phyloP scores from a whole-genome alignment of 37 sponge, comb jelly and placozoan genomes.

The Bolinopsis microptera region DNA sequence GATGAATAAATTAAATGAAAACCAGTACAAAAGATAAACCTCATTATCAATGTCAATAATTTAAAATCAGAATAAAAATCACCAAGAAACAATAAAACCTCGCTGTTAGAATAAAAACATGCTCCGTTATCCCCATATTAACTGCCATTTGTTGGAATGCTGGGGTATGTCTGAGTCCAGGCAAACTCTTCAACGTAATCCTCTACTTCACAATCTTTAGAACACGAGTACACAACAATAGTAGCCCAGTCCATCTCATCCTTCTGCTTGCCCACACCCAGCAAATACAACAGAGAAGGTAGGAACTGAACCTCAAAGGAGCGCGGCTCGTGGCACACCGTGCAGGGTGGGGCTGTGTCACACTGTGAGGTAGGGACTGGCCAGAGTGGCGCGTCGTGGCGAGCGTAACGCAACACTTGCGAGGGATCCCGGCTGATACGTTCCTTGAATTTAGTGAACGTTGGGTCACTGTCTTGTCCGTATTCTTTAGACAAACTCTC shows the following conservation, averaged over 20 bases:
- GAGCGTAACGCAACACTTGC: conserved; percentile 24
- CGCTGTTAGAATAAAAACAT: too few species aligned
- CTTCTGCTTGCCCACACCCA: not conserved
- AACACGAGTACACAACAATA: conserved; percentile 25
- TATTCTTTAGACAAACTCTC: conserved; percentile 60
- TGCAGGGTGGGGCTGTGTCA: not conserved
- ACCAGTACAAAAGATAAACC: too few species aligned
- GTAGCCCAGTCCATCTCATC: conserved; percentile 52
- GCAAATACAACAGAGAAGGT: conserved; percentile 16
- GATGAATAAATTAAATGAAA: too few species aligned
- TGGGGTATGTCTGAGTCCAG: conserved; percentile 17
- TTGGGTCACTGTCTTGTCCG: conserved; percentile 1
- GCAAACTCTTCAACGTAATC: conserved; percentile 53
- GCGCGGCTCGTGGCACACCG: not conserved
- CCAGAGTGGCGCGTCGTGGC: conserved; percentile 51
- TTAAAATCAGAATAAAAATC: too few species aligned
- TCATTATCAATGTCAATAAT: too few species aligned
- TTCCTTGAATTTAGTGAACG: conserved; percentile 58
- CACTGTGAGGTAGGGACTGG: not conserved
- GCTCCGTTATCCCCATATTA: too few species aligned
- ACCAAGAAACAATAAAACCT: too few species aligned
- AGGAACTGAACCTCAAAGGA: conserved; percentile 49
- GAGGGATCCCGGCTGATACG: conserved; percentile 1
- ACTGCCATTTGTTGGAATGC: too few species aligned
- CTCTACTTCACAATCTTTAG: conserved; percentile 32